Evolutionary conservation across 2,888 invertebrate species (phyloP).

Genomic region (Scaptomyza reducta): DNA sequence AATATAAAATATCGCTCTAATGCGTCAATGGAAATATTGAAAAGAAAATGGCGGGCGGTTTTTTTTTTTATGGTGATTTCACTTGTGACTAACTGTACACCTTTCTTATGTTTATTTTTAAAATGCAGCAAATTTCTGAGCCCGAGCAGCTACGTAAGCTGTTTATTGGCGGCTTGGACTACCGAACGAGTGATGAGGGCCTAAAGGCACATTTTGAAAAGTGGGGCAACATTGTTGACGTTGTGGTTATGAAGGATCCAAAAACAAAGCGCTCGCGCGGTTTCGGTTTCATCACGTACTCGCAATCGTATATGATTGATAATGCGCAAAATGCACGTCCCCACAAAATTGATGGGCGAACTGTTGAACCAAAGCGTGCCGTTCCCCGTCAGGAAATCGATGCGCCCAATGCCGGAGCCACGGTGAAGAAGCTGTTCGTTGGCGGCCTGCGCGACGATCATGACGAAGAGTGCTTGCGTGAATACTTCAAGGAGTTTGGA

Average conservation of each 20-base stretch:
- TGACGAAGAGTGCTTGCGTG: conserved; percentile 93
- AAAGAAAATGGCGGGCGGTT: conserved; percentile 71
- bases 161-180: conserved; percentile 97
- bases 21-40: conserved; percentile 47
- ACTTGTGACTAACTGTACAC: conserved; percentile 61
- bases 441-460: conserved; percentile 97
- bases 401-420: conserved; percentile 95
- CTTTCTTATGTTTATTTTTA: conserved; percentile 20
- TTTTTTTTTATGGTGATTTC: conserved; percentile 38
- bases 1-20: conserved; percentile 20
- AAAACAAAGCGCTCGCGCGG: conserved; percentile 97
- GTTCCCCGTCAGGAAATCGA: conserved; percentile 96
- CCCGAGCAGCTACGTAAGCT: conserved; percentile 93
- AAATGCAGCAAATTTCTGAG: conserved; percentile 80
- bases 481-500: conserved; percentile 93
- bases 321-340: conserved; percentile 95
- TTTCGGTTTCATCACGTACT: conserved; percentile 99
- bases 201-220: conserved; percentile 96
- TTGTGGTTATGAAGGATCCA: conserved; percentile 98
- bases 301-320: conserved; percentile 97
- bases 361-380: conserved; percentile 98
- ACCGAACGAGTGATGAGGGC: conserved; percentile 95
- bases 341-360: conserved; percentile 95
- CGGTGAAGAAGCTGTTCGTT: conserved; percentile 97
- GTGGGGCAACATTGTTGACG: conserved; percentile 98